phyloP scores from a whole-genome alignment of 2,113 vertebrate species.

The Noturus placidus region DNA sequence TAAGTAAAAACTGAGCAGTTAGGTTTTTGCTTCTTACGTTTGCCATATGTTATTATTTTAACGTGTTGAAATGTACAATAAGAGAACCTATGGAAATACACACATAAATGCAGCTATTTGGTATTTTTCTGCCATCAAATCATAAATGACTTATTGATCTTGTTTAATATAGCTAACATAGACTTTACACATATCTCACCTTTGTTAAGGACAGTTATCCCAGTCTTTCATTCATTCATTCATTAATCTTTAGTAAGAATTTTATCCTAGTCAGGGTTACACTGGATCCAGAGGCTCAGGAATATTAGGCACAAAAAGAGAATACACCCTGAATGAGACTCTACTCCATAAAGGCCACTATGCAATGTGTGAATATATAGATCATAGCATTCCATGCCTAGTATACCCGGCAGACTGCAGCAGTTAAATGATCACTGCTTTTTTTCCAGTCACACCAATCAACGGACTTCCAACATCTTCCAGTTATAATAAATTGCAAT shows the following conservation, averaged over 20 bases:
- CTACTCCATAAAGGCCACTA: background rate
- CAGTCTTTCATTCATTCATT: background rate
- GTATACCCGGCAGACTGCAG: background rate
- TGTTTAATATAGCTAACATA: background rate
- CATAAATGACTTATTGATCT: background rate
- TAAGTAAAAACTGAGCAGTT: background rate
- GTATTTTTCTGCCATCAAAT: background rate
- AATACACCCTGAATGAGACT: background rate
- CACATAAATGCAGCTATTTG: background rate
- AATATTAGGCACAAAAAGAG: background rate
- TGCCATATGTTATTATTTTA: background rate
- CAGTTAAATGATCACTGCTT: background rate
- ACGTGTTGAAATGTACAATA: background rate
- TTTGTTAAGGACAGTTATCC: background rate
- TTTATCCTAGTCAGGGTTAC: background rate
- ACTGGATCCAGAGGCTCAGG: background rate
- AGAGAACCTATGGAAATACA: background rate
- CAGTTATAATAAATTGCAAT: constrained; percentile 80
- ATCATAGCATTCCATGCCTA: background rate
- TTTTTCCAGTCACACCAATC: constrained; percentile 53
- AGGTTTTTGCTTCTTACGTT: background rate
- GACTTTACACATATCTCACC: background rate
- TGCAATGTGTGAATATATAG: background rate
- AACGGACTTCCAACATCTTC: constrained; percentile 47
- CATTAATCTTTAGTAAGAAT: background rate